Base-by-base conservation (phyloP, 2,888 invertebrate genomes). In the Phaonia tiefii region DNA sequence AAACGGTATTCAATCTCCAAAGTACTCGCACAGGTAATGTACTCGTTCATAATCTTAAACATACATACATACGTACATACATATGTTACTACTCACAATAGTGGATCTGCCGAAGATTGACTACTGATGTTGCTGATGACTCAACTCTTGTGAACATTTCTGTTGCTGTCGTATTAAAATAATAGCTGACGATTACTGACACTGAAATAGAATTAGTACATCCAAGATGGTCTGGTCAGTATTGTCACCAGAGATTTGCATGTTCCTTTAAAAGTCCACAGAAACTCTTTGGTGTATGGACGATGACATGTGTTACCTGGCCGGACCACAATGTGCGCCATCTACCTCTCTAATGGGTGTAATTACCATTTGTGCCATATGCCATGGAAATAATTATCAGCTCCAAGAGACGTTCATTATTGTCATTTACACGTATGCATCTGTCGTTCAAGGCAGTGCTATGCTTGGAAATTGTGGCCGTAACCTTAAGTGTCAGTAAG, bases 401-500 rank as follows among this genome's bases (percentile, higher is more conserved):
- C n/a, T n/a, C n/a, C n/a, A n/a, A n/a, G n/a, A n/a, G n/a, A 60
- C 60, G 65, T 69, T 69, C 37, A 20, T 67, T 69, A 63, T 80
- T 80, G 63, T 73, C 42, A 66, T 70, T 73, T 72, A 20, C 60
- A 67, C 44, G 5, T 31, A n/a, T n/a, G n/a, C n/a, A 60, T 44
- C n/a, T 46, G 49, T 22, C 49, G 15, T 37, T 76, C 76, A 80
- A 80, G 76, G 73, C 63, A 73, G 76, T 70, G 46, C 46, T 5
- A 67, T 39, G 49, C 56, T 26, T 13, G 17, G 15, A 17, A 15
- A 20, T 65, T 13, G 42, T 73, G 75, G 58, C 65, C 58, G 51
- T 58, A 39, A 65, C 63, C 63, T 76, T 58, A 65, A 65, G 70
- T 77, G 73, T 37, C 60, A 70, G 13, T 66, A 31, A 31, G 8